These are phyloP conservation scores for Capromys pilorides DNA, from an alignment of 2,797 vertebrate species.

Conservation along the genomic window DNA sequence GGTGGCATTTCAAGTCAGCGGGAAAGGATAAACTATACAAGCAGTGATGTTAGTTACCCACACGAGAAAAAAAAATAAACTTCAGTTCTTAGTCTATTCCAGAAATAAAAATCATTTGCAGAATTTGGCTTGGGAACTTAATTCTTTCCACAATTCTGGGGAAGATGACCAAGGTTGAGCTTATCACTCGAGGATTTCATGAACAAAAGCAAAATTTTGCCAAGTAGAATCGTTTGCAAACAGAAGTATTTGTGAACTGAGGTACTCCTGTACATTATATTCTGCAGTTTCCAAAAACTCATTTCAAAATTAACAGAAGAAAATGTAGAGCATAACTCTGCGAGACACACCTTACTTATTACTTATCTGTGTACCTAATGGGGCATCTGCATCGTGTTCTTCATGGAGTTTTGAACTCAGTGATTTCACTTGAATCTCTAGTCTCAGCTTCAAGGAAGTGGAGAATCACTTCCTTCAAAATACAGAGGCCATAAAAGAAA, in stretches of 20 bases:
- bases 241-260: not conserved
- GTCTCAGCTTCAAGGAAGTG: not conserved
- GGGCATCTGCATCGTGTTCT: not conserved
- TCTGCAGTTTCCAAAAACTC: not conserved
- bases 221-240: not conserved
- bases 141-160: not conserved
- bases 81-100: not conserved
- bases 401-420: not conserved
- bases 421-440: not conserved
- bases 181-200: not conserved
- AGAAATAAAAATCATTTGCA: not conserved
- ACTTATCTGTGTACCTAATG: not conserved
- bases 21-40: not conserved
- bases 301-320: conserved; percentile 28
- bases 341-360: not conserved
- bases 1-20: not conserved
- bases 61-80: conserved; percentile 12
- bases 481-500: conserved; percentile 45
- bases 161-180: not conserved
- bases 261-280: not conserved
- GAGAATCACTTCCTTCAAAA: conserved; percentile 41
- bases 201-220: not conserved
- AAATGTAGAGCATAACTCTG: not conserved
- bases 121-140: not conserved
- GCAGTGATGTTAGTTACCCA: not conserved